Base-by-base conservation (phyloP, 35 echinoderm and acorn worm species). In the Heliocidaris erythrogramma region DNA sequence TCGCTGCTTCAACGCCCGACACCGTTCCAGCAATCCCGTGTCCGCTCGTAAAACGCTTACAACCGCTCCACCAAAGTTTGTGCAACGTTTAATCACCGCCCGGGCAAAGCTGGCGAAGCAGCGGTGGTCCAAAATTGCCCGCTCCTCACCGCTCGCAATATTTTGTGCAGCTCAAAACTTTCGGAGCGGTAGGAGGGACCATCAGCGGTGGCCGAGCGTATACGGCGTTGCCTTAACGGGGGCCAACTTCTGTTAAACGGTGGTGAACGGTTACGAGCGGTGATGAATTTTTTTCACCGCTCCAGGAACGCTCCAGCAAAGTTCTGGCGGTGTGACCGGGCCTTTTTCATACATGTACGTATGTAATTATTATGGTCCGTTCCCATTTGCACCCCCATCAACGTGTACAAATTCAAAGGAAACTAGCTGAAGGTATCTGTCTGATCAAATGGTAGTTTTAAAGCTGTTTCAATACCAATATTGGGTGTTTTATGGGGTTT, bases 1-100 rank as follows among this genome's bases (percentile, higher is more conserved):
- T 88, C 86, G 86, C 86, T 88, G 30, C 86, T 88, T 88, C 30
- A 88, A 88, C 86, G 86, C 86, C 86, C 86, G 30, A 32, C 86
- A 88, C 86, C n/a, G 86, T 88, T 88, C 86, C 86, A 88, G 86
- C 86, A 88, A 88, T 88, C 86, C 86, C 86, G 86, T 88, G 86
- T 88, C 86, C 86, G 86, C 86, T 88, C 86, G 86, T 30, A 32
- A 88, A 88, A 88, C 86, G 86, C 86, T 88, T 88, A 88, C 86
- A 88, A 88, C 84, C 86, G 86, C 86, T 88, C 86, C 86, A 88
- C 86, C 86, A 32, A 88, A 88, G 86, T 88, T 88, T 88, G 86
- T 9, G 86, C 29, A 88, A 30, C 86, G 86, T 88, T 88, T 88
- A 88, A 88, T 88, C 86, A 88, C 86, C 47, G 86, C 13, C 86